Percentiles rank a stretch among this genome's conserved stretches.
Conservation (phyloP, 2,888 invertebrate genomes). For the Itoplectis maculator region DNA sequence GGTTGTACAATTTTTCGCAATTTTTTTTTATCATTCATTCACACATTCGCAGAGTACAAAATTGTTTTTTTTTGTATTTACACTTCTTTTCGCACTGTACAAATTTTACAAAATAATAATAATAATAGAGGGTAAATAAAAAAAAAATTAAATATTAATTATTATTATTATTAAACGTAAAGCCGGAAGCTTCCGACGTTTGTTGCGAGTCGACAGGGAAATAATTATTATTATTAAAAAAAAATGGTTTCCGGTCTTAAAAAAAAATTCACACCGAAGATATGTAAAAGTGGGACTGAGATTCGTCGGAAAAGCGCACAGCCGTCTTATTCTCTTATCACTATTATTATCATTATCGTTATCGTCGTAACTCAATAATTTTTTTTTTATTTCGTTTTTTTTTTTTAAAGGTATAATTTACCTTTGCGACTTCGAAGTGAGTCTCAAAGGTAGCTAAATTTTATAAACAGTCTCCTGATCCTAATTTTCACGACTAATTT, state of each 20-base stretch:
- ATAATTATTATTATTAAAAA: no score
- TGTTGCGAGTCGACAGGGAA: neutral
- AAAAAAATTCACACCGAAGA: no score
- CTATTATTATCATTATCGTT: conserved; percentile 27
- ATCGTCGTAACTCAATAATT: conserved; percentile 34
- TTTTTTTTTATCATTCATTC: neutral
- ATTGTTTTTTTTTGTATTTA: conserved; percentile 2
- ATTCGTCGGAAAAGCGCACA: conserved; percentile 69
- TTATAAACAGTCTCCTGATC: conserved; percentile 21
- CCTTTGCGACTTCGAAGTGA: conserved; percentile 18
- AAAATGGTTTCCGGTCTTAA: no score
- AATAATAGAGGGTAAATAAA: conserved; percentile 10
- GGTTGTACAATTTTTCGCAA: conserved; percentile 13
- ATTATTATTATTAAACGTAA: no score
- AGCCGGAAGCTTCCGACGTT: conserved; percentile 28
- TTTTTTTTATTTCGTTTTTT: conserved; percentile 20
- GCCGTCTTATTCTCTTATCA: conserved; percentile 57
- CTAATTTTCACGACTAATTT: neutral
- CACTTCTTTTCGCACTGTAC: conserved; percentile 16
- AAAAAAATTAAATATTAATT: conserved; percentile 17
- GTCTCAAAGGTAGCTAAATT: conserved; percentile 26
- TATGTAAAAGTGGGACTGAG: conserved; percentile 67
- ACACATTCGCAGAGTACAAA: conserved; percentile 25
- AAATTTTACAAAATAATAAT: conserved; percentile 40
- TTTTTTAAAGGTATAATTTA: neutral